Conservation (phyloP, 2,797 vertebrate species). For the Hephaestus fuliginosus region DNA sequence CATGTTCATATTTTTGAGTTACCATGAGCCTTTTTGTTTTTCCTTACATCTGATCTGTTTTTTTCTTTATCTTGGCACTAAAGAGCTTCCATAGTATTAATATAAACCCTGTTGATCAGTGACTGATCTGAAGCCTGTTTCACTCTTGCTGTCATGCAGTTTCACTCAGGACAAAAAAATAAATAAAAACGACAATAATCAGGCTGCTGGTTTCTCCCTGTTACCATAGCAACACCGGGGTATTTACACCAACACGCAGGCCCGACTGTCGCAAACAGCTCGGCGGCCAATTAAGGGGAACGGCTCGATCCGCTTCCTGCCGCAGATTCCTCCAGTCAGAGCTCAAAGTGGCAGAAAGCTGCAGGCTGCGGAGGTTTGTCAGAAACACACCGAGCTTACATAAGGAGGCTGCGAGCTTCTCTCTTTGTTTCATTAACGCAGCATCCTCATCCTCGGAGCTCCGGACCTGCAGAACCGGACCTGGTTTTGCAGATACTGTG, state of each 20-base stretch:
- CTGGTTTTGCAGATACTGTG: slow-evolving; percentile 47
- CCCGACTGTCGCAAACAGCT: slow-evolving; percentile 54
- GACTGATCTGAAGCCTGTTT: neutral
- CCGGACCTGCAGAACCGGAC: slow-evolving; percentile 18
- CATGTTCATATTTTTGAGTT: too few species aligned
- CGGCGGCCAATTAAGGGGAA: slow-evolving; percentile 22
- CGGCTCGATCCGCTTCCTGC: slow-evolving; percentile 17
- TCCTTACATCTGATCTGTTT: neutral
- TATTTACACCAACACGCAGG: slow-evolving; percentile 45
- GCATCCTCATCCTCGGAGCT: too few species aligned
- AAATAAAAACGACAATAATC: neutral
- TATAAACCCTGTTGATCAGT: neutral
- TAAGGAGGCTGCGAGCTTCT: too few species aligned
- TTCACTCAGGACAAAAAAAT: neutral
- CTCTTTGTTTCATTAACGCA: too few species aligned
- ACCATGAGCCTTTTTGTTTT: neutral
- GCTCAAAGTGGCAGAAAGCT: neutral
- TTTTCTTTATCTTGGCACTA: neutral
- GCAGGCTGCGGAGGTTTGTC: neutral
- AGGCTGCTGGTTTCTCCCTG: slow-evolving; percentile 36
- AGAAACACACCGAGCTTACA: neutral
- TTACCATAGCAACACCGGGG: slow-evolving; percentile 68
- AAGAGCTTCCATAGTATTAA: neutral
- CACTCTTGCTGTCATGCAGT: neutral
- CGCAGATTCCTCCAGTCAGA: slow-evolving; percentile 31